Percentiles rank a stretch among this genome's conserved stretches.
Evolutionary conservation across 2,797 vertebrate species (phyloP).

Genomic region (Crax fasciolata): DNA sequence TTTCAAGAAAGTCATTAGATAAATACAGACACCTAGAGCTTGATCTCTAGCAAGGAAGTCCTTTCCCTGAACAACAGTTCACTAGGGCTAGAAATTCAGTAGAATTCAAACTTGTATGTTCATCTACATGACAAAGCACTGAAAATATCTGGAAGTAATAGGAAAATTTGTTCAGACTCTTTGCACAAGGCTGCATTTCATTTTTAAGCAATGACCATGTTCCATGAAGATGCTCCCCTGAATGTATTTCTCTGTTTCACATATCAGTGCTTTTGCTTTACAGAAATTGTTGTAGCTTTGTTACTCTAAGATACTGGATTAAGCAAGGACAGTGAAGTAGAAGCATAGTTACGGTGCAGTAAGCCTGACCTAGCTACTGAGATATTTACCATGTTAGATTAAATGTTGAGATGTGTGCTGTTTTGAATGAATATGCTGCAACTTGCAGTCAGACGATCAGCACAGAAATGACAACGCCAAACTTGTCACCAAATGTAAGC

Average conservation of each 20-base stretch:
- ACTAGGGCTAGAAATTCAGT: not conserved
- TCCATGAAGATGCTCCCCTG: not conserved
- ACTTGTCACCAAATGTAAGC: not conserved
- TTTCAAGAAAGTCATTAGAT: not conserved
- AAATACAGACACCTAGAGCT: not conserved
- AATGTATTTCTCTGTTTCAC: not conserved
- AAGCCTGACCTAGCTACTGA: not conserved
- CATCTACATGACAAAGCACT: not conserved
- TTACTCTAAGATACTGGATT: not conserved
- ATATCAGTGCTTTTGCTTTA: not conserved
- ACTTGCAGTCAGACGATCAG: not conserved
- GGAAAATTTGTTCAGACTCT: not conserved
- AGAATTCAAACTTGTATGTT: rapidly evolving
- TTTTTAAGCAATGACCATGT: not conserved
- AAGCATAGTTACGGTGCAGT: not conserved
- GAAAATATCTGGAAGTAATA: not conserved
- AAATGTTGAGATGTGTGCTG: not conserved
- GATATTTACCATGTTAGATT: not conserved
- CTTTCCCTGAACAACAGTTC: not conserved
- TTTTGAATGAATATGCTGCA: not conserved
- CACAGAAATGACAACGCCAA: not conserved
- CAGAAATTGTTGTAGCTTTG: not conserved
- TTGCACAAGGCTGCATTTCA: not conserved
- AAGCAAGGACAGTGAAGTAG: not conserved
- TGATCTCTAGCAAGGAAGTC: not conserved